Percentiles rank a stretch among this genome's conserved stretches.
Evolutionary conservation across 1,140 invertebrate species (phyloP).

Genomic region (Dendroctonus ponderosae): DNA sequence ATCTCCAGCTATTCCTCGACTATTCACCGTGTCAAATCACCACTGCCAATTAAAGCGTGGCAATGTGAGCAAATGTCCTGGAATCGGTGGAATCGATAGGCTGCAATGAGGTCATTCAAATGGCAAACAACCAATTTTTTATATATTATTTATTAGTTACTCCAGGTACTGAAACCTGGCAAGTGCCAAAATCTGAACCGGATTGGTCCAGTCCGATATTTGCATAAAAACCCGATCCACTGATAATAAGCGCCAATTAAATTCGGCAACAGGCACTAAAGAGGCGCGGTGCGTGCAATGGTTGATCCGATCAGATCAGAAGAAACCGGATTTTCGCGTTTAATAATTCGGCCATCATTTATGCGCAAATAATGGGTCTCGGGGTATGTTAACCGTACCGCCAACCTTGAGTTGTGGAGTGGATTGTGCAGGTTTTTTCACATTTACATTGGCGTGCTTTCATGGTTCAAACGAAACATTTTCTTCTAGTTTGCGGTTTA

Average conservation of each 20-base stretch:
- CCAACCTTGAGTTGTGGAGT: slow-evolving; percentile 22
- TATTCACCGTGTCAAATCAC: too few relatives aligned
- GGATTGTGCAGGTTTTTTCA: slow-evolving; percentile 4
- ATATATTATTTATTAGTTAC: too few relatives aligned
- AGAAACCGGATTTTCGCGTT: slow-evolving; percentile 20
- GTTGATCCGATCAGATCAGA: slow-evolving; percentile 14
- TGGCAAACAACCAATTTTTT: too few relatives aligned
- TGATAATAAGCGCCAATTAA: slow-evolving; percentile 14
- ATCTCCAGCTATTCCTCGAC: too few relatives aligned
- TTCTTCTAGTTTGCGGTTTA: neutral
- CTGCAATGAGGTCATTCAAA: too few relatives aligned
- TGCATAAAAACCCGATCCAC: too few relatives aligned
- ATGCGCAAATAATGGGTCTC: slow-evolving; percentile 29
- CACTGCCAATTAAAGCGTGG: too few relatives aligned
- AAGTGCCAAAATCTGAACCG: too few relatives aligned
- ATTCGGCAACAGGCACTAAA: neutral
- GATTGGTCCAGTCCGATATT: too few relatives aligned
- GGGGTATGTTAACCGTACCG: slow-evolving; percentile 28
- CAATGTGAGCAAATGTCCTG: too few relatives aligned
- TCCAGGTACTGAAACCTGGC: too few relatives aligned
- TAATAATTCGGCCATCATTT: slow-evolving; percentile 33
- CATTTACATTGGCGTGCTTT: slow-evolving; percentile 9
- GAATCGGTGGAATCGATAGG: too few relatives aligned
- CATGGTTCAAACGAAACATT: neutral
- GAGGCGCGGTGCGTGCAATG: slow-evolving; percentile 21